These are phyloP conservation scores for Apis laboriosa DNA, from an alignment of 1,140 invertebrate genomes.

Conservation along the genomic window DNA sequence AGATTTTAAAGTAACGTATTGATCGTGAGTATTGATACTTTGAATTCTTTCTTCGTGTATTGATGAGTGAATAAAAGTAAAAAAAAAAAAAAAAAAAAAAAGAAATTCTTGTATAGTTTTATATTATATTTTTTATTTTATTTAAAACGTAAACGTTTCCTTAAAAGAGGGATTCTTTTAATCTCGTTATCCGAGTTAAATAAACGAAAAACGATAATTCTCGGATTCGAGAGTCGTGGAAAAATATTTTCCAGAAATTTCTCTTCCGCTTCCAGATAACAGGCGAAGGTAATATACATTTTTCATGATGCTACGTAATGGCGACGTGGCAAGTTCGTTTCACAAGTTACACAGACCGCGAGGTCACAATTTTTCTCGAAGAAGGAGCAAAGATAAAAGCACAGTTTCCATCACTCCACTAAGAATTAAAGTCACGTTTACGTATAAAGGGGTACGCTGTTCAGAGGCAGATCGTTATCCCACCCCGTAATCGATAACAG, in stretches of 20 bases:
- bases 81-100: too few species aligned
- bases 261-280: neutral
- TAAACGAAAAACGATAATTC: too few species aligned
- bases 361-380: neutral
- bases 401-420: neutral
- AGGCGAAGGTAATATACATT: neutral
- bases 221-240: too few species aligned
- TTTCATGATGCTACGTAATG: neutral
- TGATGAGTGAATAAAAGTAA: too few species aligned
- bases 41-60: too few species aligned
- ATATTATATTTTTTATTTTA: too few species aligned
- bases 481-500: conserved; percentile 18
- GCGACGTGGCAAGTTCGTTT: neutral
- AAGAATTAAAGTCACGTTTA: conserved; percentile 39
- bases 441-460: conserved; percentile 20
- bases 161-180: too few species aligned
- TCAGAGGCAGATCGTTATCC: conserved; percentile 21
- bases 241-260: neutral
- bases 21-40: too few species aligned
- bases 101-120: too few species aligned
- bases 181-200: too few species aligned
- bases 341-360: neutral
- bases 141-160: too few species aligned
- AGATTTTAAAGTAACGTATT: too few species aligned
- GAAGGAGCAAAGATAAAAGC: neutral